Evolutionary conservation across 2,113 vertebrate species (phyloP).

Genomic region (Carassius gibelio): DNA sequence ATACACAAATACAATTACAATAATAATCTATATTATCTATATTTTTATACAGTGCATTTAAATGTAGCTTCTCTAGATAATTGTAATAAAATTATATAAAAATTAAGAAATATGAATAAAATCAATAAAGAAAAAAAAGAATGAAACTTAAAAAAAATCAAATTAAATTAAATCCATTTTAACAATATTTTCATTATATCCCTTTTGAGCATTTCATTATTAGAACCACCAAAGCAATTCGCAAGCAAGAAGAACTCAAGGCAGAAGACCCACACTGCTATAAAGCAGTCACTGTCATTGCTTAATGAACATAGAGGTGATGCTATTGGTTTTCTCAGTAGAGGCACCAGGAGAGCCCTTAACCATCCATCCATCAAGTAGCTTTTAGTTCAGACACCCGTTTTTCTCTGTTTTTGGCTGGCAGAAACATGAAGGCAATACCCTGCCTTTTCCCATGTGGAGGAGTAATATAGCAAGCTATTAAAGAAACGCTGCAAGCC

Average conservation of each 20-base stretch:
- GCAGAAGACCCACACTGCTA: neutral
- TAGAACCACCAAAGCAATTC: neutral
- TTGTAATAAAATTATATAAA: neutral
- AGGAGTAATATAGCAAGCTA: slow-evolving; percentile 38
- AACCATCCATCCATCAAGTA: slow-evolving; percentile 29
- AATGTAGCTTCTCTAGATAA: neutral
- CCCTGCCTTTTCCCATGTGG: neutral
- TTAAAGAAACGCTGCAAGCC: slow-evolving; percentile 37
- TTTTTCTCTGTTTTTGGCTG: neutral
- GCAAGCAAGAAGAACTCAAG: neutral
- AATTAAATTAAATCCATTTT: neutral
- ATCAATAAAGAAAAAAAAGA: neutral
- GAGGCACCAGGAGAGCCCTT: slow-evolving; percentile 9
- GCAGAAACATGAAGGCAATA: slow-evolving; percentile 33
- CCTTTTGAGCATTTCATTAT: neutral
- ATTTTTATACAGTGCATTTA: neutral
- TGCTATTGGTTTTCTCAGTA: slow-evolving; percentile 2
- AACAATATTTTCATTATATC: neutral
- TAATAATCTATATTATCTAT: neutral
- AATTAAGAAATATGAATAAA: neutral
- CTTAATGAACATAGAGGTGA: neutral
- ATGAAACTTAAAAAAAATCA: too few relatives aligned
- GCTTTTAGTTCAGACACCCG: slow-evolving; percentile 23
- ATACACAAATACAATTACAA: neutral
- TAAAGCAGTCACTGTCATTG: slow-evolving; percentile 6